Evolutionary conservation across 2,888 invertebrate genomes (phyloP).

Genomic region (Formica aserva): DNA sequence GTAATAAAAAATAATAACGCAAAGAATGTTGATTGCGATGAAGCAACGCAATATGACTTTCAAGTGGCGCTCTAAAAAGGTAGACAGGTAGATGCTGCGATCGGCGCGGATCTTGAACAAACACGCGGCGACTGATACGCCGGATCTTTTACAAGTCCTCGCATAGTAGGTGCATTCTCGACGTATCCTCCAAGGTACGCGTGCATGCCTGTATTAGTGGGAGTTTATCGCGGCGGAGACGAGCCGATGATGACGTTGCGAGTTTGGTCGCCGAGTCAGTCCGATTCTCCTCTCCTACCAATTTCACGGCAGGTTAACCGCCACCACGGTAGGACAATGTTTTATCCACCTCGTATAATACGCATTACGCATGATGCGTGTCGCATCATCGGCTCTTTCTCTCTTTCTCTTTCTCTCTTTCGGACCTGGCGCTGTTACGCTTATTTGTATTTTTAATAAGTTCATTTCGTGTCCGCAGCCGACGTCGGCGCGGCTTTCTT

Average conservation of each 20-base stretch:
- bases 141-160: conserved; percentile 60
- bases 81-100: neutral
- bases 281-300: conserved; percentile 80
- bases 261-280: conserved; percentile 79
- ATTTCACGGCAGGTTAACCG: conserved; percentile 85
- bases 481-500: conserved; percentile 10
- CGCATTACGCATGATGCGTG: conserved; percentile 78
- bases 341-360: conserved; percentile 78
- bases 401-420: neutral
- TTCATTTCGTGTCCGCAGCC: conserved; percentile 62
- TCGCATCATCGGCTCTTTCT: conserved; percentile 65
- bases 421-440: conserved; percentile 66
- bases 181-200: conserved; percentile 7
- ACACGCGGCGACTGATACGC: conserved; percentile 57
- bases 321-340: conserved; percentile 83
- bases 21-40: conserved; percentile 60
- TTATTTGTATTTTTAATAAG: conserved; percentile 76
- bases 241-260: conserved; percentile 81
- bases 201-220: conserved; percentile 47
- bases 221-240: conserved; percentile 66
- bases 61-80: conserved; percentile 35
- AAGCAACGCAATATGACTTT: conserved; percentile 59
- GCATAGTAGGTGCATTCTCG: conserved; percentile 20
- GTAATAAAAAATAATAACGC: conserved; percentile 32
- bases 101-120: conserved; percentile 66